Evolutionary conservation across 2,797 vertebrate species (phyloP).

Genomic region (Falco berigora): DNA sequence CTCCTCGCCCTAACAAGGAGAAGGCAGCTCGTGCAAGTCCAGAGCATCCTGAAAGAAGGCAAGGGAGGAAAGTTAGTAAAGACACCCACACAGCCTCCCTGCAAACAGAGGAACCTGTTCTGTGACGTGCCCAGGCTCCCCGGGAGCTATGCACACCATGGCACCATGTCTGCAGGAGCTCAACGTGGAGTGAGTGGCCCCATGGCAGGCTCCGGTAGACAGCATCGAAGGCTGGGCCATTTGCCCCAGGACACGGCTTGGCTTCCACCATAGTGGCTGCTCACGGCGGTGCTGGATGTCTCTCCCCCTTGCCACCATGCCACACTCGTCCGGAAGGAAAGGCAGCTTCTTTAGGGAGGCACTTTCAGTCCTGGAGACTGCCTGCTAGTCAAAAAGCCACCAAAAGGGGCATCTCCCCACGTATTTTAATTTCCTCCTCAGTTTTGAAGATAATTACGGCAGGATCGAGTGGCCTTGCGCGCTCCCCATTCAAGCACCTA

Average conservation of each 20-base stretch:
- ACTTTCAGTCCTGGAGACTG: neutral
- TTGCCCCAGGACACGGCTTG: neutral
- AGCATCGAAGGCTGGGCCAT: neutral
- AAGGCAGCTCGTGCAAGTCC: neutral
- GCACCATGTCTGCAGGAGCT: neutral
- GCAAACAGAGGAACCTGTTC: conserved; percentile 55
- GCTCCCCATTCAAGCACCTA: conserved; percentile 70
- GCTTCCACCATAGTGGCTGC: neutral
- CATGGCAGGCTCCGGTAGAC: rapidly evolving
- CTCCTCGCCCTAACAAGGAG: neutral
- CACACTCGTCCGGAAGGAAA: neutral
- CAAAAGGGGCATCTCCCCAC: neutral
- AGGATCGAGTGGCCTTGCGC: neutral
- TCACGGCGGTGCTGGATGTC: rapidly evolving
- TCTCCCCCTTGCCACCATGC: neutral
- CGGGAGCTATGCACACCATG: neutral
- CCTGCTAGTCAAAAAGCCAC: neutral
- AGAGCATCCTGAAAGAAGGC: conserved; percentile 30
- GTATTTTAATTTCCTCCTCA: conserved; percentile 37
- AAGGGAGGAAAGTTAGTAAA: conserved; percentile 45
- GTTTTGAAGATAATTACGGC: conserved; percentile 58
- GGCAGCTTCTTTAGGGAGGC: neutral
- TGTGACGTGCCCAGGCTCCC: neutral
- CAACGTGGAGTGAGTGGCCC: rapidly evolving
- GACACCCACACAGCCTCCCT: neutral